These are phyloP conservation scores for Nasonia vitripennis DNA, from an alignment of 1,140 invertebrate genomes.

Conservation along the genomic window DNA sequence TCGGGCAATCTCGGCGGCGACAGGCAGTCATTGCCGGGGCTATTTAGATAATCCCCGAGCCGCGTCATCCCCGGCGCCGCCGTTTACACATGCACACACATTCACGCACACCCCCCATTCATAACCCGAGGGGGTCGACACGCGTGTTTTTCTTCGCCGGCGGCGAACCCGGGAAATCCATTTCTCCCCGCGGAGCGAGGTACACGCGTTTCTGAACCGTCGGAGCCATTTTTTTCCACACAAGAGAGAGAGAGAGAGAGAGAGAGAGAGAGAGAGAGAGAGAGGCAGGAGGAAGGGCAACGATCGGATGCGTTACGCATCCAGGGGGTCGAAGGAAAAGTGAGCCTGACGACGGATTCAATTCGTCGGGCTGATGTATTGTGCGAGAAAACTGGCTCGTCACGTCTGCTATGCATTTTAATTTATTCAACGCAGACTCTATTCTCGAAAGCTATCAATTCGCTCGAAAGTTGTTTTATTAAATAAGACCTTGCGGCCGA, in stretches of 20 bases:
- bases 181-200: slow-evolving; percentile 14
- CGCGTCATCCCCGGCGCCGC: not conserved
- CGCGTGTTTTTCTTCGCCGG: slow-evolving; percentile 25
- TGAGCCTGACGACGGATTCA: not conserved
- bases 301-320: not conserved
- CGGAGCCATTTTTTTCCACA: slow-evolving; percentile 36
- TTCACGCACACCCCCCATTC: slow-evolving; percentile 15
- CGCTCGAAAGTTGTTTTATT: too few relatives aligned
- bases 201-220: not conserved
- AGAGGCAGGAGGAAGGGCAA: not conserved
- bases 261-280: too few relatives aligned
- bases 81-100: not conserved
- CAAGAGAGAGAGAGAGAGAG: not conserved
- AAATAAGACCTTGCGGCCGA: too few relatives aligned
- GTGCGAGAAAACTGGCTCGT: not conserved
- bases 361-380: not conserved
- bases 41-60: slow-evolving; percentile 49
- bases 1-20: slow-evolving; percentile 28
- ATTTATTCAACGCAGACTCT: too few relatives aligned
- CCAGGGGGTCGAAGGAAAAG: not conserved
- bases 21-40: slow-evolving; percentile 27
- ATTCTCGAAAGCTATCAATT: too few relatives aligned
- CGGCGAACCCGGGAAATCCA: slow-evolving; percentile 31
- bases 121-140: slow-evolving; percentile 13
- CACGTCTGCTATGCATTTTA: too few relatives aligned